Conservation (phyloP, 2,888 invertebrate species). For the Mellilla xanthometata region DNA sequence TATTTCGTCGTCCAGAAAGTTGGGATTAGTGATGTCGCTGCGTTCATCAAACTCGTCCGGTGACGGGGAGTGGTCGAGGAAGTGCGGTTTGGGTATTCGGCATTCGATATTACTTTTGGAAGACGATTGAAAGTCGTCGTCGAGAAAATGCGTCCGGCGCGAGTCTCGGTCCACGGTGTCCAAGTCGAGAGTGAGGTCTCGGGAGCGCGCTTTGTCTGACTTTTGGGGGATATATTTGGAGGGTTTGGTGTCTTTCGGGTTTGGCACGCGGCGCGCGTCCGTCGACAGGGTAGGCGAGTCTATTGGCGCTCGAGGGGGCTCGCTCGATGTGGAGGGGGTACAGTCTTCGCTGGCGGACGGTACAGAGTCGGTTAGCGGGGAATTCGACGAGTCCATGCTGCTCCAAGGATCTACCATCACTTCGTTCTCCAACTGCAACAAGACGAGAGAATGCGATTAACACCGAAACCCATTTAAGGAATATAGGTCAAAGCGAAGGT, state of each 20-base stretch:
- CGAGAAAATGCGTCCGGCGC: conserved; percentile 84
- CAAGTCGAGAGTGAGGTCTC: conserved; percentile 67
- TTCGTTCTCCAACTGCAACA: conserved; percentile 83
- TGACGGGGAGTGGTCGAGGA: conserved; percentile 76
- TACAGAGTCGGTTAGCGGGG: conserved; percentile 77
- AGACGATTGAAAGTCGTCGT: conserved; percentile 83
- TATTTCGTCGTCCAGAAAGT: conserved; percentile 73
- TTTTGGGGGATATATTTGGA: conserved; percentile 48
- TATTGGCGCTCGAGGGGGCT: conserved; percentile 53
- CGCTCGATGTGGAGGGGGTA: conserved; percentile 74
- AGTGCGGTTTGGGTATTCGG: conserved; percentile 79
- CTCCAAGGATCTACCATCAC: conserved; percentile 81
- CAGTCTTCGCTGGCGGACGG: conserved; percentile 79
- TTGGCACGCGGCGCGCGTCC: conserved; percentile 61
- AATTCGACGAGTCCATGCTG: conserved; percentile 81
- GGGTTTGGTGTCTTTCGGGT: conserved; percentile 59
- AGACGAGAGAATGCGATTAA: conserved; percentile 39
- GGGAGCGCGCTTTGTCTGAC: conserved; percentile 68
- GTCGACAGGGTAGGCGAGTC: conserved; percentile 54
- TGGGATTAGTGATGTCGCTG: conserved; percentile 74
- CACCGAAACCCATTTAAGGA: conserved; percentile 35
- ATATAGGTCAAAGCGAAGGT: conserved; percentile 52
- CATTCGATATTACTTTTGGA: conserved; percentile 78
- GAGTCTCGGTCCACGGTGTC: conserved; percentile 64
- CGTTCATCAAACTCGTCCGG: conserved; percentile 78